Evolutionary conservation across 2,888 invertebrate species (phyloP).

Genomic region (Mythimna vitellina): DNA sequence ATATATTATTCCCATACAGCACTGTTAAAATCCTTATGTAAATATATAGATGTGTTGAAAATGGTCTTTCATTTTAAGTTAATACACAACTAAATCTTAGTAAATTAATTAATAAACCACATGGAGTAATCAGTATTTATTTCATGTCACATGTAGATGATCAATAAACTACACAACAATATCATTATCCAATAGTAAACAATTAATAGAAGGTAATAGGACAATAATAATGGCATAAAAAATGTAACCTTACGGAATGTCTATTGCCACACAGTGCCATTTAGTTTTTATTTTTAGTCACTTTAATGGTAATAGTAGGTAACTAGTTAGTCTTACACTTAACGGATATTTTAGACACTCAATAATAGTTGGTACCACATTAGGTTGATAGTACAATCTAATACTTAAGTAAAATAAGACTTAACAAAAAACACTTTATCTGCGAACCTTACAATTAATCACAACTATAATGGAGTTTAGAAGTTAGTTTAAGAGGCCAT

Average conservation of each 20-base stretch:
- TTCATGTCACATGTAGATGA: constrained; percentile 47
- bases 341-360: constrained; percentile 39
- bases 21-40: constrained; percentile 89
- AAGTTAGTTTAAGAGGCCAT: constrained; percentile 49
- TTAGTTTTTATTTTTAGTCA: constrained; percentile 8
- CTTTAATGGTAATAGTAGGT: constrained; percentile 9
- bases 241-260: constrained; percentile 1
- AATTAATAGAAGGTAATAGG: constrained; percentile 11
- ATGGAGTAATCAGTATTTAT: constrained; percentile 55
- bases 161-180: constrained; percentile 48
- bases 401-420: background rate
- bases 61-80: constrained; percentile 78
- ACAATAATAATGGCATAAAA: constrained; percentile 40
- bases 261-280: constrained; percentile 2
- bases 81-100: background rate
- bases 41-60: constrained; percentile 90
- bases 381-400: constrained; percentile 12
- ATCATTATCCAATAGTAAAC: constrained; percentile 34
- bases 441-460: constrained; percentile 59
- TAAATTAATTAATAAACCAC: constrained; percentile 43
- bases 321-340: constrained; percentile 25
- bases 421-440: background rate
- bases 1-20: constrained; percentile 85
- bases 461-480: constrained; percentile 68
- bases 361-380: constrained; percentile 44